Conservation (phyloP, 2,888 invertebrate species). For the Chloroclysta siterata region DNA sequence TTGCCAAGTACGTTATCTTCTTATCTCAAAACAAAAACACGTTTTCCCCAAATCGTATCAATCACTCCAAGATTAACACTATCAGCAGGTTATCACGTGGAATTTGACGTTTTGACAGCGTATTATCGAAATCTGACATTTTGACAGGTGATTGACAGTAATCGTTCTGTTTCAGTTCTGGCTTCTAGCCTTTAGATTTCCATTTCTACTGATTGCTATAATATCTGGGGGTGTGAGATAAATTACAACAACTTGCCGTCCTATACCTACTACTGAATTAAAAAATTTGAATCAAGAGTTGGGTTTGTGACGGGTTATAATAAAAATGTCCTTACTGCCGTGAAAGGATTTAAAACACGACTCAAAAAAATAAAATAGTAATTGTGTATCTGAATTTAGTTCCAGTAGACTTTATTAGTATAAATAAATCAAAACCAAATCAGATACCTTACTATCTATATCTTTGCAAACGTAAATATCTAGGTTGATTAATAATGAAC, state of each 20-base stretch:
- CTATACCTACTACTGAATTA: not conserved
- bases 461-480: too few species aligned
- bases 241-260: not conserved
- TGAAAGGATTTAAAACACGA: too few species aligned
- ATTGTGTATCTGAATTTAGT: too few species aligned
- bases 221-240: not conserved
- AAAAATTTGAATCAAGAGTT: too few species aligned
- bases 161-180: conserved; percentile 32
- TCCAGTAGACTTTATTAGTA: too few species aligned
- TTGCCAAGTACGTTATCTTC: not conserved
- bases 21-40: conserved; percentile 20
- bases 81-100: conserved; percentile 57
- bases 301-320: too few species aligned
- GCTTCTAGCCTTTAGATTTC: not conserved
- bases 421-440: too few species aligned
- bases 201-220: not conserved
- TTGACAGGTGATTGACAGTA: conserved; percentile 66
- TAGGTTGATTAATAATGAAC: too few species aligned
- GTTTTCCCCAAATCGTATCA: conserved; percentile 47
- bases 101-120: conserved; percentile 68
- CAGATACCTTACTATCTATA: too few species aligned
- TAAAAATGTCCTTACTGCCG: too few species aligned
- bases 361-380: too few species aligned
- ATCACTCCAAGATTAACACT: conserved; percentile 41
- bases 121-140: conserved; percentile 58